These are phyloP conservation scores for Sipha flava DNA, from an alignment of 1,140 invertebrate genomes.

Conservation along the genomic window DNA sequence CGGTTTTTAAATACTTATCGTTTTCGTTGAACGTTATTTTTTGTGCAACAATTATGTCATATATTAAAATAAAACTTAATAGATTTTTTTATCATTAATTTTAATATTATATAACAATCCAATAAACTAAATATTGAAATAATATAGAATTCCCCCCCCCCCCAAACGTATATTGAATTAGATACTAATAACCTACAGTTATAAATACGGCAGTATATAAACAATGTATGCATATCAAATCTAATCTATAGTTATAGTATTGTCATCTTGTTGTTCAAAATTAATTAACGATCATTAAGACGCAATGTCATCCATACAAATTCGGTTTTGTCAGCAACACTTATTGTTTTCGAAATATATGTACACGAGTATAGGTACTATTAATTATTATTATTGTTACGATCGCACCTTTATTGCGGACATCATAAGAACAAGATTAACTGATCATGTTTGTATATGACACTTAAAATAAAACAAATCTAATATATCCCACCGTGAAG, in stretches of 20 bases:
- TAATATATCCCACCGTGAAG: not conserved
- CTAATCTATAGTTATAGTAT: too few relatives aligned
- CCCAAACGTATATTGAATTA: not conserved
- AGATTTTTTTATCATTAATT: not conserved
- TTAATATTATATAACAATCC: slow-evolving; percentile 2
- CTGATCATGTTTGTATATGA: not conserved
- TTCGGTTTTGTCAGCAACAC: not conserved
- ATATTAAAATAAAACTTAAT: not conserved
- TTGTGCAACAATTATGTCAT: slow-evolving; percentile 7
- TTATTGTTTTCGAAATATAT: not conserved
- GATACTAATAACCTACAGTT: too few relatives aligned
- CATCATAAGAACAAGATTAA: not conserved
- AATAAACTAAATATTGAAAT: too few relatives aligned
- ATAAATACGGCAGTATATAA: too few relatives aligned
- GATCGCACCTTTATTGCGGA: not conserved
- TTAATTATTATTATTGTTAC: not conserved
- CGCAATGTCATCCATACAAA: not conserved
- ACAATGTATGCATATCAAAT: too few relatives aligned
- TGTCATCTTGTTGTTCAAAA: not conserved
- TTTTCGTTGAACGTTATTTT: not conserved
- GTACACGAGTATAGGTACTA: too few relatives aligned
- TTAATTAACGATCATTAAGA: not conserved
- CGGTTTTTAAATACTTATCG: not conserved
- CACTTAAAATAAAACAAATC: not conserved
- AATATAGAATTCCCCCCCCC: too few relatives aligned